Percentiles rank a stretch among this genome's conserved stretches.
phyloP scores from a whole-genome alignment of 2,113 vertebrate genomes.

The Archocentrus centrarchus region DNA sequence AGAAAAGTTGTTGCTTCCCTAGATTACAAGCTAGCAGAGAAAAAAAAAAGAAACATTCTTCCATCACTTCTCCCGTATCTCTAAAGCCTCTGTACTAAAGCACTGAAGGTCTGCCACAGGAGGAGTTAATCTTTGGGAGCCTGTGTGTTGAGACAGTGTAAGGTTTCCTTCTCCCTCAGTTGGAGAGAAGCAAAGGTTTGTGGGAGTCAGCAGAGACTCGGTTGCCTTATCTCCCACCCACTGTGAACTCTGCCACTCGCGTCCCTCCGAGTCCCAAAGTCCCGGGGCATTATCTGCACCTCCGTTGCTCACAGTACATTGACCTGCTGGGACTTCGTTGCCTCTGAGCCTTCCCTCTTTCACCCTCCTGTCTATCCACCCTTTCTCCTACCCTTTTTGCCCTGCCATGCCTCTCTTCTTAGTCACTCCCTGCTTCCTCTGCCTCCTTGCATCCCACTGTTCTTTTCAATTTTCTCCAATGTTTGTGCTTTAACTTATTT shows the following conservation, averaged over 20 bases:
- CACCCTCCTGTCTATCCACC: background rate
- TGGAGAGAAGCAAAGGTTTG: slow-evolving; percentile 43
- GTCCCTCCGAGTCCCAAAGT: slow-evolving; percentile 25
- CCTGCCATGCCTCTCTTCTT: background rate
- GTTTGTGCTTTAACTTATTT: slow-evolving; percentile 9
- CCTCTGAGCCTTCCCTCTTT: background rate
- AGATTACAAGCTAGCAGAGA: slow-evolving; percentile 32
- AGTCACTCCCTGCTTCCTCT: slow-evolving; percentile 9
- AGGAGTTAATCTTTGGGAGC: slow-evolving; percentile 52
- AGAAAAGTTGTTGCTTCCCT: slow-evolving; percentile 19
- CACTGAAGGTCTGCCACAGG: slow-evolving; percentile 33
- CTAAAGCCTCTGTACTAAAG: slow-evolving; percentile 37
- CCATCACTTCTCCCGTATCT: slow-evolving; percentile 29
- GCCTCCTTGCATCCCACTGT: background rate
- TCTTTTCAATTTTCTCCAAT: background rate
- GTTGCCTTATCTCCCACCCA: slow-evolving; percentile 58
- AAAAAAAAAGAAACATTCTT: background rate
- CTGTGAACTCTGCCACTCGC: slow-evolving; percentile 20
- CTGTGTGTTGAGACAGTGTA: slow-evolving; percentile 13
- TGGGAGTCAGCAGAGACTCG: slow-evolving; percentile 46
- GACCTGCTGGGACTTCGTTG: slow-evolving; percentile 32
- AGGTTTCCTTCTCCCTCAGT: slow-evolving; percentile 36
- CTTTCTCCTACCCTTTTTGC: background rate
- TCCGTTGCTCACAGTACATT: slow-evolving; percentile 41
- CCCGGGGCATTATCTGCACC: slow-evolving; percentile 56